Conservation (phyloP, 2,888 invertebrate genomes). For the Leptopilina drosophilae region DNA sequence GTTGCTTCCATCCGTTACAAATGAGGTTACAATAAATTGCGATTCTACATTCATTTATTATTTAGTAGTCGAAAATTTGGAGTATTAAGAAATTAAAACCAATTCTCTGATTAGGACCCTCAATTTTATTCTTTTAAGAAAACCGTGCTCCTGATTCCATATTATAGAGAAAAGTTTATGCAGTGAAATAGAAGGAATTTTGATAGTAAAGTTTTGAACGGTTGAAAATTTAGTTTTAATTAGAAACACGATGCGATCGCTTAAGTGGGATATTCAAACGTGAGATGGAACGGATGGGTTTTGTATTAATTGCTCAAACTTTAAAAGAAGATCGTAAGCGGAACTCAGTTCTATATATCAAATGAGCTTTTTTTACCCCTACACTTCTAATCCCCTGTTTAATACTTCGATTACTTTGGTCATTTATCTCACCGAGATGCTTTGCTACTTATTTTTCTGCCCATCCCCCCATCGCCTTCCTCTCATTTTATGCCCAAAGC, state of each 20-base stretch:
- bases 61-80: too few relatives aligned
- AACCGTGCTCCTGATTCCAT: too few relatives aligned
- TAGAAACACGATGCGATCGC: slow-evolving; percentile 43
- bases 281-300: neutral
- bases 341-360: slow-evolving; percentile 15
- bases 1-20: too few relatives aligned
- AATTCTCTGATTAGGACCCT: too few relatives aligned
- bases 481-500: slow-evolving; percentile 20
- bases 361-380: slow-evolving; percentile 54
- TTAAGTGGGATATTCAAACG: too few relatives aligned
- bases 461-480: slow-evolving; percentile 30
- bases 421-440: slow-evolving; percentile 56
- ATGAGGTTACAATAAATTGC: too few relatives aligned
- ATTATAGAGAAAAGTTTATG: too few relatives aligned
- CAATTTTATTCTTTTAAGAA: too few relatives aligned
- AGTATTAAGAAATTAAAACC: too few relatives aligned
- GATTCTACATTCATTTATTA: too few relatives aligned
- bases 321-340: slow-evolving; percentile 12
- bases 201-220: slow-evolving; percentile 34
- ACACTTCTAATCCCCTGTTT: slow-evolving; percentile 49
- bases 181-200: neutral
- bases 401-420: slow-evolving; percentile 59
- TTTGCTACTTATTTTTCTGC: slow-evolving; percentile 54
- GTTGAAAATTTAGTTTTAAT: slow-evolving; percentile 56
- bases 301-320: slow-evolving; percentile 34